Percentiles rank a stretch among this genome's conserved stretches.
phyloP scores from a whole-genome alignment of 2,113 vertebrate genomes.

The Elgaria multicarinata region DNA sequence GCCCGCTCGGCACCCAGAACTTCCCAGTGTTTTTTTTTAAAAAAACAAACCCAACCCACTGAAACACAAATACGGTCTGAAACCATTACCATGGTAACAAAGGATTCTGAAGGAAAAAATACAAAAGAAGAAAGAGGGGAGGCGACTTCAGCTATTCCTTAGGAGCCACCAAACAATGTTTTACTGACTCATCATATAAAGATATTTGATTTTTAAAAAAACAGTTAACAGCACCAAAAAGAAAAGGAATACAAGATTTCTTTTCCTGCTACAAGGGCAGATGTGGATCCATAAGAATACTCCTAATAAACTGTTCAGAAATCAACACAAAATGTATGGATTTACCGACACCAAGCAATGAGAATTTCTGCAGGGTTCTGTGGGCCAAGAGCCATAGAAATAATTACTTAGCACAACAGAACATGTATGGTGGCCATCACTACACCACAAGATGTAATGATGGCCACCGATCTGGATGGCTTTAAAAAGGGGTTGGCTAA shows the following conservation, averaged over 20 bases:
- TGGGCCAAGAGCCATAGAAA: not conserved
- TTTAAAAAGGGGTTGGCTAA: too few relatives aligned
- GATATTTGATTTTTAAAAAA: conserved; percentile 46
- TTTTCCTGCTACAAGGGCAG: conserved; percentile 3
- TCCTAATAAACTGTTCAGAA: not conserved
- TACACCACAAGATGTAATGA: too few relatives aligned
- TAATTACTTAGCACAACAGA: not conserved
- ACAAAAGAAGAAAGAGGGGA: conserved; percentile 41
- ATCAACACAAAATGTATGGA: not conserved
- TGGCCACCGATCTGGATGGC: too few relatives aligned
- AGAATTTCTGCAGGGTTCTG: not conserved
- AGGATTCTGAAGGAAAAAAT: conserved; percentile 55
- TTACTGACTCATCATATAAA: conserved; percentile 73
- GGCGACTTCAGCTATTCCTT: conserved; percentile 69
- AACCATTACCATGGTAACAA: conserved; percentile 72
- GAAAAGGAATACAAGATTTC: not conserved
- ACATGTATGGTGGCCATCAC: too few relatives aligned
- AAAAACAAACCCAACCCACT: too few relatives aligned
- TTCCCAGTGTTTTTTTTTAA: conserved; percentile 9
- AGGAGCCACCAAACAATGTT: conserved; percentile 65
- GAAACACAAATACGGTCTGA: conserved; percentile 58
- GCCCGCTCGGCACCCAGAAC: conserved; percentile 17
- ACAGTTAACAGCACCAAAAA: conserved; percentile 21
- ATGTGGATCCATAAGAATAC: not conserved
- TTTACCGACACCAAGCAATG: not conserved